These are phyloP conservation scores for Antennarius maculatus DNA, from an alignment of 2,797 vertebrate species.

Conservation along the genomic window DNA sequence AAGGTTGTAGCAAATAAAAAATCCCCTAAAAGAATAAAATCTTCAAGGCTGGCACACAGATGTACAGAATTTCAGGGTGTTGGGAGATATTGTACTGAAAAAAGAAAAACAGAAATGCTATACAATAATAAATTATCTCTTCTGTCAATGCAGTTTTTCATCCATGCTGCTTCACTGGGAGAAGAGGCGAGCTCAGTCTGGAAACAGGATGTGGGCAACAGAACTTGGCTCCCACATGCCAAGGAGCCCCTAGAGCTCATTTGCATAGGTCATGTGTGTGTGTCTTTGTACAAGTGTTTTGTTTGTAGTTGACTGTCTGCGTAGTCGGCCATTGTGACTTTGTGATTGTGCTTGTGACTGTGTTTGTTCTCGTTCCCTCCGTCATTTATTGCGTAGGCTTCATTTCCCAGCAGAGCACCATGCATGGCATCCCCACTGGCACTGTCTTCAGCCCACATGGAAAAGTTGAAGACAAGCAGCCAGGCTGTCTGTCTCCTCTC, in stretches of 20 bases:
- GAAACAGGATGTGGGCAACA: slow-evolving; percentile 79
- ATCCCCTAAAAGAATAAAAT: neutral
- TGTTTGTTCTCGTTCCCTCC: slow-evolving; percentile 28
- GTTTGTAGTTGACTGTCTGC: slow-evolving; percentile 35
- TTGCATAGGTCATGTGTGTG: slow-evolving; percentile 63
- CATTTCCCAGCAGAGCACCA: slow-evolving; percentile 68
- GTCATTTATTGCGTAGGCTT: slow-evolving; percentile 55
- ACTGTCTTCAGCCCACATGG: slow-evolving; percentile 69
- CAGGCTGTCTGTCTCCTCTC: slow-evolving; percentile 56
- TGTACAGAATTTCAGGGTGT: neutral
- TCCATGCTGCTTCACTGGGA: slow-evolving; percentile 38
- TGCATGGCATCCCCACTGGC: slow-evolving; percentile 70
- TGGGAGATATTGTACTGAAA: slow-evolving; percentile 7
- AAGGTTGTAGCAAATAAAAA: neutral
- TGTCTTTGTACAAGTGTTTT: slow-evolving; percentile 42
- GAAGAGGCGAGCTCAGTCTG: slow-evolving; percentile 69
- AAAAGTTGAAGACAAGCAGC: slow-evolving; percentile 54
- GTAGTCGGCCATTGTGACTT: neutral
- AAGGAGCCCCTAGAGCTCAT: slow-evolving; percentile 66
- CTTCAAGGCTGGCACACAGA: neutral
- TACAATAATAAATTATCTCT: slow-evolving; percentile 19
- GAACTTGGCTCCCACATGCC: slow-evolving; percentile 75
- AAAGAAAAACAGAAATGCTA: slow-evolving; percentile 17
- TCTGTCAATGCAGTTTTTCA: slow-evolving; percentile 44
- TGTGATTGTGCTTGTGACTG: slow-evolving; percentile 9